Evolutionary conservation across 2,888 invertebrate genomes (phyloP).

Genomic region (Dromius quadrimaculatus): DNA sequence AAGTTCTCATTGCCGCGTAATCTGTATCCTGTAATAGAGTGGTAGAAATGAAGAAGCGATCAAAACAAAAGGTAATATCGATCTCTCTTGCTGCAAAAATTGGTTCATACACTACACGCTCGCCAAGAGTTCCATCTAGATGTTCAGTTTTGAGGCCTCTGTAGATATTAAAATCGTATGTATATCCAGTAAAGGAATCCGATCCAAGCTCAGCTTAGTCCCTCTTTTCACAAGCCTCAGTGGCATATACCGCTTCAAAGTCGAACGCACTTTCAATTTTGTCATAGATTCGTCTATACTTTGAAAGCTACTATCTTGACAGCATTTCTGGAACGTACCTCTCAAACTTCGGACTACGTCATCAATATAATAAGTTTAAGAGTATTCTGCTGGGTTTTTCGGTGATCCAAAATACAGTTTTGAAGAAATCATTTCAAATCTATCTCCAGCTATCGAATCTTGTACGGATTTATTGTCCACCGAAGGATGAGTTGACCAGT

Average conservation of each 20-base stretch:
- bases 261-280: conserved; percentile 43
- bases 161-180: conserved; percentile 54
- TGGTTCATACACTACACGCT: conserved; percentile 55
- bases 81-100: conserved; percentile 52
- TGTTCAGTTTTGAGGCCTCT: conserved; percentile 46
- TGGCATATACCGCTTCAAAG: conserved; percentile 47
- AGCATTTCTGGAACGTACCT: conserved; percentile 33
- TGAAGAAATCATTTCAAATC: conserved; percentile 41
- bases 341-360: conserved; percentile 38
- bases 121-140: conserved; percentile 53
- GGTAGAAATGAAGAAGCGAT: conserved; percentile 53
- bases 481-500: conserved; percentile 47
- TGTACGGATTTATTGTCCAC: conserved; percentile 41
- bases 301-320: conserved; percentile 42
- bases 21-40: conserved; percentile 53
- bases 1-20: conserved; percentile 56
- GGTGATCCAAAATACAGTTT: conserved; percentile 45
- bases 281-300: conserved; percentile 48
- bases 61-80: conserved; percentile 51
- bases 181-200: conserved; percentile 51
- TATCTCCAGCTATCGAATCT: conserved; percentile 39
- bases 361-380: conserved; percentile 48
- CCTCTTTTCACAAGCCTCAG: conserved; percentile 44
- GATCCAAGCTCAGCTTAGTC: conserved; percentile 52
- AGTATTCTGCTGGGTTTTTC: conserved; percentile 35